These are phyloP conservation scores for Maniola jurtina DNA, from an alignment of 1,140 invertebrate species.

Conservation along the genomic window DNA sequence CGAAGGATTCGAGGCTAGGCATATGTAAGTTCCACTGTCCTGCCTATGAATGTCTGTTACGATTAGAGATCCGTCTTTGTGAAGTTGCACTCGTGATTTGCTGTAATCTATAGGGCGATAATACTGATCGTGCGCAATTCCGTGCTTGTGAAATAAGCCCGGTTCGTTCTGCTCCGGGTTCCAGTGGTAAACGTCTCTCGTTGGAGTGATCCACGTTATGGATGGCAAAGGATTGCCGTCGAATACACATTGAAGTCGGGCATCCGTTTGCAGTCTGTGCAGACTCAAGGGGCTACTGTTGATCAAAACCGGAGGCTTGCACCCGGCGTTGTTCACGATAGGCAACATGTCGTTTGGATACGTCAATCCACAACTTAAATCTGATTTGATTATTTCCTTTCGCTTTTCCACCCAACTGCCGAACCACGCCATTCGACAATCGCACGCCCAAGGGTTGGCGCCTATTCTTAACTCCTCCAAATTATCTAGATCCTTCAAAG, in stretches of 20 bases:
- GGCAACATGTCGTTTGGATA: constrained; percentile 83
- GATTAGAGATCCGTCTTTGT: constrained; percentile 78
- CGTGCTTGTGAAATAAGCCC: constrained; percentile 83
- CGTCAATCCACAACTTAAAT: constrained; percentile 82
- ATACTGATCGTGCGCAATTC: constrained; percentile 79
- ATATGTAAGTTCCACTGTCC: constrained; percentile 93
- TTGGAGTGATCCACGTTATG: constrained; percentile 92
- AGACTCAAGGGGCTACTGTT: constrained; percentile 80
- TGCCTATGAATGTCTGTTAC: constrained; percentile 81
- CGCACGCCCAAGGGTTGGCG: constrained; percentile 91
- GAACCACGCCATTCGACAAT: constrained; percentile 94
- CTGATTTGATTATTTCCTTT: constrained; percentile 77
- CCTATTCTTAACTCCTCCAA: constrained; percentile 83
- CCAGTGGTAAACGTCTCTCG: constrained; percentile 84
- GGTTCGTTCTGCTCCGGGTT: constrained; percentile 83
- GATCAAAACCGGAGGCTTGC: constrained; percentile 81
- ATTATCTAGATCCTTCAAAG: constrained; percentile 81
- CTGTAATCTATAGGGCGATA: constrained; percentile 73
- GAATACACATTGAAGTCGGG: constrained; percentile 88
- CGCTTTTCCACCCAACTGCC: constrained; percentile 81
- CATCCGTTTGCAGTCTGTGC: constrained; percentile 82
- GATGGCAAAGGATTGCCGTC: constrained; percentile 87
- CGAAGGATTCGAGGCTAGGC: constrained; percentile 90
- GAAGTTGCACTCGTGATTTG: constrained; percentile 76
- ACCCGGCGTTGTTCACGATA: constrained; percentile 84